phyloP scores from a whole-genome alignment of 2,797 vertebrate genomes.

The Phalloptychus januarius region DNA sequence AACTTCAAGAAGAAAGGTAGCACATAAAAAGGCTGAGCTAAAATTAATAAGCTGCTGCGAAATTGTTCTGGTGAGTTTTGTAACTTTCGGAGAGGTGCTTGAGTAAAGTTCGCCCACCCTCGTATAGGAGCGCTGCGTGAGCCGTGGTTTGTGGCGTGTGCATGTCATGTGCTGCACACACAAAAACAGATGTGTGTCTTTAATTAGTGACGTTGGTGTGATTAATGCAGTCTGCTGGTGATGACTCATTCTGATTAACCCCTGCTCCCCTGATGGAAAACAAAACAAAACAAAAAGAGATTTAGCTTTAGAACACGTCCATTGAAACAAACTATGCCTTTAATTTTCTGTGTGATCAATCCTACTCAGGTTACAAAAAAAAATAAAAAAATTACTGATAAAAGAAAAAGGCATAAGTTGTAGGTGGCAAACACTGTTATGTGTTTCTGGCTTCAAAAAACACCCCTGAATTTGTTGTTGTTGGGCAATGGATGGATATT shows the following conservation, averaged over 20 bases:
- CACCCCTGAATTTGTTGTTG: conserved; percentile 26
- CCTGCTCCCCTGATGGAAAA: conserved; percentile 64
- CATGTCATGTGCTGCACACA: conserved; percentile 56
- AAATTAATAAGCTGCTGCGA: conserved; percentile 38
- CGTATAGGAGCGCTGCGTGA: conserved; percentile 7
- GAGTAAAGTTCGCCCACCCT: conserved; percentile 13
- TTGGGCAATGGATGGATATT: conserved; percentile 38
- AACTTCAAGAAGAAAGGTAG: conserved; percentile 17
- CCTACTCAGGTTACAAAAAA: too few relatives aligned
- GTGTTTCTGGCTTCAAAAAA: conserved; percentile 19
- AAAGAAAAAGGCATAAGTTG: background rate
- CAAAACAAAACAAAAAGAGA: conserved; percentile 46
- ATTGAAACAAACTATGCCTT: background rate
- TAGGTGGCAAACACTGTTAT: conserved; percentile 15
- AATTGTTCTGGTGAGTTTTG: conserved; percentile 43
- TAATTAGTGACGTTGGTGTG: conserved; percentile 84
- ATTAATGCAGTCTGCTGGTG: conserved; percentile 82
- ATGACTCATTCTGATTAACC: conserved; percentile 88
- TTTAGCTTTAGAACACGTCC: background rate
- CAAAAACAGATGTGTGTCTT: conserved; percentile 77
- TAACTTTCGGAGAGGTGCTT: conserved; percentile 27
- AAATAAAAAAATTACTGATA: background rate
- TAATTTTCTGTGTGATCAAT: background rate
- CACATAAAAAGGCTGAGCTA: conserved; percentile 27
- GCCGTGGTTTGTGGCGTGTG: conserved; percentile 36